phyloP scores from a whole-genome alignment of 2,888 invertebrate genomes.

The Nomada hirtipes region DNA sequence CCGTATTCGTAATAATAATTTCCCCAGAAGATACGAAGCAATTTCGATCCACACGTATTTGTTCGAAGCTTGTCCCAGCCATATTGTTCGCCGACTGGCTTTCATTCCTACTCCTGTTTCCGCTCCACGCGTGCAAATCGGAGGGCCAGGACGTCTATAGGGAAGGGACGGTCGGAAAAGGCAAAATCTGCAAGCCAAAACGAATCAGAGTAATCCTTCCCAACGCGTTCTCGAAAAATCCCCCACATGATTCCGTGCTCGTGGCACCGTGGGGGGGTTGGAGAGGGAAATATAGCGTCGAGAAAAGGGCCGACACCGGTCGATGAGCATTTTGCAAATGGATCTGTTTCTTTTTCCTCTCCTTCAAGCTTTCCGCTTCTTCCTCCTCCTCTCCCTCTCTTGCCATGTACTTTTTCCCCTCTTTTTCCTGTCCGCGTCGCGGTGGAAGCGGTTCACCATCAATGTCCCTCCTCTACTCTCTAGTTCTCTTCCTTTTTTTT shows the following conservation, averaged over 20 bases:
- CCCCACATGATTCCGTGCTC: conserved; percentile 45
- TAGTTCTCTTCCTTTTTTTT: conserved; percentile 10
- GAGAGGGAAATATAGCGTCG: conserved; percentile 55
- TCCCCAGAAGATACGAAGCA: not conserved
- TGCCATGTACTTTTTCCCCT: conserved; percentile 31
- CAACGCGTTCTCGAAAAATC: conserved; percentile 79
- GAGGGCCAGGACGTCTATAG: conserved; percentile 52
- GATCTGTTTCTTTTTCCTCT: conserved; percentile 72
- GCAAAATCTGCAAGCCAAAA: conserved; percentile 83
- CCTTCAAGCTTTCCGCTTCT: conserved; percentile 38
- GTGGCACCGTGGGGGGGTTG: conserved; percentile 7
- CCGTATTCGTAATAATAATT: too few relatives aligned
- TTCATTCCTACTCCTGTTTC: conserved; percentile 26
- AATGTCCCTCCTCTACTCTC: conserved; percentile 48
- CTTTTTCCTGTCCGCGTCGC: conserved; percentile 41
- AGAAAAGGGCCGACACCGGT: conserved; percentile 73
- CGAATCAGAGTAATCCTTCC: conserved; percentile 83
- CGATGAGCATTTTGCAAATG: conserved; percentile 84
- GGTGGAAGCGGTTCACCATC: conserved; percentile 69
- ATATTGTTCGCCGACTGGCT: conserved; percentile 38
- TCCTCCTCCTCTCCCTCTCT: conserved; percentile 2
- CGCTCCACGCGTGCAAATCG: conserved; percentile 38
- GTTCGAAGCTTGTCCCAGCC: conserved; percentile 23
- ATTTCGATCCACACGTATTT: conserved; percentile 9
- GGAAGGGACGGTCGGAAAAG: conserved; percentile 65